These are phyloP conservation scores for Lampris megalopsis DNA, from an alignment of 2,113 vertebrate genomes.

Conservation along the genomic window DNA sequence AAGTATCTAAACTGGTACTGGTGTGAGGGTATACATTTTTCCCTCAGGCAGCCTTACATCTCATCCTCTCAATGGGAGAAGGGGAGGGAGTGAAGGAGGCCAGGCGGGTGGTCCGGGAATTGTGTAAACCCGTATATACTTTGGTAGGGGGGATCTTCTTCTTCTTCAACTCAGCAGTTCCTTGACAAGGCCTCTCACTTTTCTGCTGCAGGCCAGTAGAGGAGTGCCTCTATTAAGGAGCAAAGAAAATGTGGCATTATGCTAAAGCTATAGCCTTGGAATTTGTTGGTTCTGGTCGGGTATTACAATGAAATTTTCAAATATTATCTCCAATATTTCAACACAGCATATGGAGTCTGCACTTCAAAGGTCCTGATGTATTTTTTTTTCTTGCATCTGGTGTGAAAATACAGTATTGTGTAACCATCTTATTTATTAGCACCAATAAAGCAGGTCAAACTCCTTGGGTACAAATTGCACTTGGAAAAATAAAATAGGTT, in stretches of 20 bases:
- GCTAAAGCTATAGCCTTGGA: not conserved
- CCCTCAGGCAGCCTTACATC: slow-evolving; percentile 82
- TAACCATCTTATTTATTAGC: no score
- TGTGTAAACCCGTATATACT: slow-evolving; percentile 45
- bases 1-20: slow-evolving; percentile 26
- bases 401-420: no score
- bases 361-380: no score
- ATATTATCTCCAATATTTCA: no score
- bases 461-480: no score
- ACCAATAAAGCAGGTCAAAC: no score
- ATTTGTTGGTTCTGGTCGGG: not conserved
- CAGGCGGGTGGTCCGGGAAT: slow-evolving; percentile 51
- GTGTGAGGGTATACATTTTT: slow-evolving; percentile 12
- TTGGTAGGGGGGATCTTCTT: slow-evolving; percentile 25
- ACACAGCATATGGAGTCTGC: no score
- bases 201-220: slow-evolving; percentile 17
- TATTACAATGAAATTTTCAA: no score
- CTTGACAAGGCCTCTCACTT: slow-evolving; percentile 12
- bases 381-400: no score
- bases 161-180: slow-evolving; percentile 39
- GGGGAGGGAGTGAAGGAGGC: slow-evolving; percentile 48
- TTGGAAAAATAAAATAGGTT: no score
- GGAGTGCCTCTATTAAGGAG: slow-evolving; percentile 25
- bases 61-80: slow-evolving; percentile 84
- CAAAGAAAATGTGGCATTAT: not conserved